phyloP scores from a whole-genome alignment of 2,113 vertebrate species.

The Charina bottae region DNA sequence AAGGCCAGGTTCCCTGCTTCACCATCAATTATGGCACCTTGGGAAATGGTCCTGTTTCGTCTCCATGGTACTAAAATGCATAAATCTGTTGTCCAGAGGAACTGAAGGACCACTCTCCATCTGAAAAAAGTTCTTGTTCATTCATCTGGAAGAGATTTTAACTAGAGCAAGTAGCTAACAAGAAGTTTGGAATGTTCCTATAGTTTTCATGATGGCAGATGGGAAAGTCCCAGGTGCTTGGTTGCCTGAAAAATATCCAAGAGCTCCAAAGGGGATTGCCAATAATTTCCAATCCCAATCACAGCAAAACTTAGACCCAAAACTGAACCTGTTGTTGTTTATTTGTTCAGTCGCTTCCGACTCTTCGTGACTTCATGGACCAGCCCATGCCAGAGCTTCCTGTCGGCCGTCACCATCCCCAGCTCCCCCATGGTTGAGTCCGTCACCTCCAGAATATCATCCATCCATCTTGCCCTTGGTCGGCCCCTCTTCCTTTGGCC shows the following conservation, averaged over 20 bases:
- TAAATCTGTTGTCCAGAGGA: neutral
- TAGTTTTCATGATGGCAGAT: neutral
- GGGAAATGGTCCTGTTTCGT: neutral
- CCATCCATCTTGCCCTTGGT: no score
- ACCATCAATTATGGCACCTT: neutral
- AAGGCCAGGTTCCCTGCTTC: no score
- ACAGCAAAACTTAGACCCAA: neutral
- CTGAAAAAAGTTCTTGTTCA: neutral
- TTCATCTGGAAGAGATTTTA: neutral
- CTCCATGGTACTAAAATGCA: fast-evolving
- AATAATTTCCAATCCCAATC: neutral
- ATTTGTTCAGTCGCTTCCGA: no score
- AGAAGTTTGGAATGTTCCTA: neutral
- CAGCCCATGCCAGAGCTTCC: no score
- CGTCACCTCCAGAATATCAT: no score
- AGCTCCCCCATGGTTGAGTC: no score
- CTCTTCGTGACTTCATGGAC: no score
- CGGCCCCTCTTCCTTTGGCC: no score
- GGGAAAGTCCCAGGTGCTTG: neutral
- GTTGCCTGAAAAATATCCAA: no score
- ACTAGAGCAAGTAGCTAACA: neutral
- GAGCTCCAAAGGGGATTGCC: neutral
- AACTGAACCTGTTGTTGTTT: no score
- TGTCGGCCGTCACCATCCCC: no score
- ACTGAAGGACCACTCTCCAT: no score